These are phyloP conservation scores for Sylvia borin DNA, from an alignment of 2,797 vertebrate genomes.

Conservation along the genomic window DNA sequence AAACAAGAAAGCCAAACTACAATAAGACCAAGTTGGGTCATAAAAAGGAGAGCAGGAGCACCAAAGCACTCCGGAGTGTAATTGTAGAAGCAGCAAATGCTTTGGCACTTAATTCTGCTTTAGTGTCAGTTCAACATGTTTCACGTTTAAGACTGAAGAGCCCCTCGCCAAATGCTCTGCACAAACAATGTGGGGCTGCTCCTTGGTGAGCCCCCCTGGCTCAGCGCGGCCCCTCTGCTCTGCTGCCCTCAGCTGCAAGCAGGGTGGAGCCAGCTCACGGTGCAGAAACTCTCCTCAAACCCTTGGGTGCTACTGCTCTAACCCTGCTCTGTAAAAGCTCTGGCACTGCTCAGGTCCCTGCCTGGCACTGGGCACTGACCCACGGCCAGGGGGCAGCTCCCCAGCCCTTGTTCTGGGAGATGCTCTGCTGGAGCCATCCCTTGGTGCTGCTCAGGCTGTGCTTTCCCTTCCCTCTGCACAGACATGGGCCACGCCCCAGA, in stretches of 20 bases:
- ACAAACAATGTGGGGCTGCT: slow-evolving; percentile 39
- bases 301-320: neutral
- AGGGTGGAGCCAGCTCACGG: rapidly evolving
- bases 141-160: slow-evolving; percentile 16
- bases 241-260: rapidly evolving
- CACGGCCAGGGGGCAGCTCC: rapidly evolving
- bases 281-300: neutral
- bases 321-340: neutral
- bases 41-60: slow-evolving; percentile 59
- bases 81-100: slow-evolving; percentile 73
- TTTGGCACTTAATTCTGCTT: slow-evolving; percentile 63
- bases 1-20: slow-evolving; percentile 60
- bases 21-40: slow-evolving; percentile 64
- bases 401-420: neutral
- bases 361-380: neutral
- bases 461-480: neutral
- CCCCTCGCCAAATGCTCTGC: slow-evolving; percentile 65
- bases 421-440: neutral
- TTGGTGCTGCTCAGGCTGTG: neutral
- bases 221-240: neutral
- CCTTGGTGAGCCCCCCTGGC: neutral
- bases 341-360: rapidly evolving
- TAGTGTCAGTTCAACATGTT: slow-evolving; percentile 53
- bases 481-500: too few species aligned
- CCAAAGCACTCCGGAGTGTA: slow-evolving; percentile 49